These are phyloP conservation scores for Mamestra configurata DNA, from an alignment of 1,140 invertebrate species.

Conservation along the genomic window DNA sequence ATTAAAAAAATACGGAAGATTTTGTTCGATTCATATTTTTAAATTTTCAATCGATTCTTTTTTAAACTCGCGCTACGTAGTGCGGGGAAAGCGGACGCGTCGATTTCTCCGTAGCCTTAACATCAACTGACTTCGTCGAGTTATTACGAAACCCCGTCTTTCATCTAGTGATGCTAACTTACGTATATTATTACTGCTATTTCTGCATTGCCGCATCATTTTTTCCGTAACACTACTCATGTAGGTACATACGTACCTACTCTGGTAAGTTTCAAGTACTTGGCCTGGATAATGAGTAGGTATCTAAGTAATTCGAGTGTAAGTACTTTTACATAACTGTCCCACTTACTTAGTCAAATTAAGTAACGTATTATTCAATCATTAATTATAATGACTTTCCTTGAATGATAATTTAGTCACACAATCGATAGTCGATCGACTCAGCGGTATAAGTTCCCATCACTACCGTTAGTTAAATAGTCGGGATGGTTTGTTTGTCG, in stretches of 20 bases:
- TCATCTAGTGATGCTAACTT: slow-evolving; percentile 57
- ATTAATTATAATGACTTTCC: not conserved
- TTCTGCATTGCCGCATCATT: not conserved
- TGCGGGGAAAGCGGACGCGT: slow-evolving; percentile 74
- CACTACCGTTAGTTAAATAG: slow-evolving; percentile 49
- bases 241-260: not conserved
- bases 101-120: slow-evolving; percentile 72
- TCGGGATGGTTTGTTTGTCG: slow-evolving; percentile 40
- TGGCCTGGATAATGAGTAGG: not conserved
- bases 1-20: not conserved
- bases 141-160: slow-evolving; percentile 62
- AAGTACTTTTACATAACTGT: slow-evolving; percentile 10
- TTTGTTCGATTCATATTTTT: slow-evolving; percentile 5
- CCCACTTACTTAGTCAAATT: not conserved
- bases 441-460: not conserved
- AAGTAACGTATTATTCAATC: not conserved
- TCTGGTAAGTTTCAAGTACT: not conserved
- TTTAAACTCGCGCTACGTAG: slow-evolving; percentile 61
- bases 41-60: slow-evolving; percentile 46
- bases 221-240: not conserved
- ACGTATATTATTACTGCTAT: slow-evolving; percentile 41
- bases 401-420: not conserved
- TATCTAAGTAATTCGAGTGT: not conserved
- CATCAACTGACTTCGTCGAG: slow-evolving; percentile 66
- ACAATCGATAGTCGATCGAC: slow-evolving; percentile 36